Evolutionary conservation across 92 coral and sea anemone species (phyloP).

Genomic region (Phenganax marumi): DNA sequence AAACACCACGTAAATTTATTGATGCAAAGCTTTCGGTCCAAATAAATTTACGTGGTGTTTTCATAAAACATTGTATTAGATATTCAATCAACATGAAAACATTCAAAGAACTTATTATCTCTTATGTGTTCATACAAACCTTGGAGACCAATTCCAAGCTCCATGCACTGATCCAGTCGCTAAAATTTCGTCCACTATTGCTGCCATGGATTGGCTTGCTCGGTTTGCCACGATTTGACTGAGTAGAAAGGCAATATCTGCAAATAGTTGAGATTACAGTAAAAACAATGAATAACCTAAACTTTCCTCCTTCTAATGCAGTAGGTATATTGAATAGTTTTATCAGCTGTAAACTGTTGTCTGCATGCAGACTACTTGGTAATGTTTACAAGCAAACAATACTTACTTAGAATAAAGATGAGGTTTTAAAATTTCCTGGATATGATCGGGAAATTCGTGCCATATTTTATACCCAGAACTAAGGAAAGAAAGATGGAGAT

Average conservation of each 20-base stretch:
- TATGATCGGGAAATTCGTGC: conserved; percentile 84
- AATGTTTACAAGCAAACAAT: neutral
- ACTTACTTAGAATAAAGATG: conserved; percentile 94
- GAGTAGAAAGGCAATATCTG: conserved; percentile 88
- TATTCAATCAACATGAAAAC: no score
- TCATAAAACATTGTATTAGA: no score
- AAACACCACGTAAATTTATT: no score
- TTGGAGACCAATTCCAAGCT: conserved; percentile 83
- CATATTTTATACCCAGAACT: conserved; percentile 79
- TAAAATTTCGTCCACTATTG: conserved; percentile 71
- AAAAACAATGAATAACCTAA: neutral
- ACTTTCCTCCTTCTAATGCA: neutral
- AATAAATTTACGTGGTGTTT: no score
- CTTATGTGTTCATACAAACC: conserved; percentile 42
- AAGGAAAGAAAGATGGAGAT: neutral
- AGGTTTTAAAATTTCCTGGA: conserved; percentile 87
- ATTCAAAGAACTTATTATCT: no score
- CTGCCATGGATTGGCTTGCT: conserved; percentile 84
- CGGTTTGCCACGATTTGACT: conserved; percentile 82
- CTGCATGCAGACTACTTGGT: neutral
- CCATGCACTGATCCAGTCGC: conserved; percentile 97
- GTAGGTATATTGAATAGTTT: neutral
- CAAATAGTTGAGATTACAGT: neutral
- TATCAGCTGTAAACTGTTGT: no score
- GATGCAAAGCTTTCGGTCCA: no score